Evolutionary conservation across 2,888 invertebrate species (phyloP).

Genomic region (Watsonalla binaria): DNA sequence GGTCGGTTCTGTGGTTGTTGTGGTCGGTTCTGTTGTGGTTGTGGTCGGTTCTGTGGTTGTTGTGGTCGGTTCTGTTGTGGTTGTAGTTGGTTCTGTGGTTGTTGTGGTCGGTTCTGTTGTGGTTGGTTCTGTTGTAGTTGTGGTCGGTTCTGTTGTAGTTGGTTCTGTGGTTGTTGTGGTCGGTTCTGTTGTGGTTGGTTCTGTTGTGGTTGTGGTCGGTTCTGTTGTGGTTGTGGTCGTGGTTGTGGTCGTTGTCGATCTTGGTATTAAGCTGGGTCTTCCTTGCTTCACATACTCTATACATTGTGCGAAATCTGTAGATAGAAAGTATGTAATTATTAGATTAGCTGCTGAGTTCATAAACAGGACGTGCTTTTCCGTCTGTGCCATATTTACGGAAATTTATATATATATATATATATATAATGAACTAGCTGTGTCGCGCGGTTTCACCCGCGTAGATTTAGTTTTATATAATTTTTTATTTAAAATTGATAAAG

Average conservation of each 20-base stretch:
- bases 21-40: slow-evolving; percentile 2
- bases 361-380: not conserved
- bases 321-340: not conserved
- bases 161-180: slow-evolving; percentile 14
- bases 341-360: not conserved
- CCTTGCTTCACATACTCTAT: slow-evolving; percentile 36
- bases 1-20: not conserved
- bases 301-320: slow-evolving; percentile 44
- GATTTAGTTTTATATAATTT: too few relatives aligned
- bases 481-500: too few relatives aligned
- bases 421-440: too few relatives aligned
- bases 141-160: slow-evolving; percentile 1
- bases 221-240: slow-evolving; percentile 13
- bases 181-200: slow-evolving; percentile 2
- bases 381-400: too few relatives aligned
- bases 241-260: slow-evolving; percentile 8
- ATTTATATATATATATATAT: too few relatives aligned
- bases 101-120: slow-evolving; percentile 6
- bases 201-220: slow-evolving; percentile 6
- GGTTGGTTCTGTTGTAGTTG: slow-evolving; percentile 5
- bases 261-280: slow-evolving; percentile 17
- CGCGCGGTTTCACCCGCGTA: too few relatives aligned
- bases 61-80: slow-evolving; percentile 6
- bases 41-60: slow-evolving; percentile 6
- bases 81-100: slow-evolving; percentile 8